A percentile compares a stretch with the other conserved stretches of the same genome.
Evolutionary conservation across 1,140 invertebrate genomes (phyloP).

Genomic region (Drosophila murphyi): DNA sequence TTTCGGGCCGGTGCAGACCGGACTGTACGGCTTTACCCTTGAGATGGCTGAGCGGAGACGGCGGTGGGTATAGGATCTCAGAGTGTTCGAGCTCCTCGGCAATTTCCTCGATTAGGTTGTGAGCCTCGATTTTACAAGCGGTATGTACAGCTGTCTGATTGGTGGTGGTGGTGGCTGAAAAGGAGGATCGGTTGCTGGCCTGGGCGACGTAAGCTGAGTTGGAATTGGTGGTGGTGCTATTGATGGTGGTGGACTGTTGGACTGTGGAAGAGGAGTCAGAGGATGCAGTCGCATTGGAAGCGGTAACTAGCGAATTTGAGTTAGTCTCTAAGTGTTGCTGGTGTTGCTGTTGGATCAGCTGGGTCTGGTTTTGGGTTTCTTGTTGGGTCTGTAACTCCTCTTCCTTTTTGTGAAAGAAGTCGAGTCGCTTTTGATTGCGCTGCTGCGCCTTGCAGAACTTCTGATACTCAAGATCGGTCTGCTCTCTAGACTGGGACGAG

Average conservation of each 20-base stretch:
- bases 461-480: slow-evolving; percentile 70
- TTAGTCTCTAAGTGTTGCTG: slow-evolving; percentile 43
- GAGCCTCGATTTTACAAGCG: slow-evolving; percentile 57
- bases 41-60: slow-evolving; percentile 83
- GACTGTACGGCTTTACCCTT: slow-evolving; percentile 78
- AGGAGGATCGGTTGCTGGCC: slow-evolving; percentile 34
- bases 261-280: slow-evolving; percentile 83
- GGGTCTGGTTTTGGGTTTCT: slow-evolving; percentile 38
- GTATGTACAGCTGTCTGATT: slow-evolving; percentile 41
- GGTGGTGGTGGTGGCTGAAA: slow-evolving; percentile 20
- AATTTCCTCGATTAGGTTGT: slow-evolving; percentile 74
- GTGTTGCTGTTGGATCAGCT: slow-evolving; percentile 18
- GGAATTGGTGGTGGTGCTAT: slow-evolving; percentile 17
- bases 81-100: slow-evolving; percentile 79
- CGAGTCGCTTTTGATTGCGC: slow-evolving; percentile 75
- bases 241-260: slow-evolving; percentile 61
- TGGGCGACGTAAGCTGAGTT: slow-evolving; percentile 41
- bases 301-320: slow-evolving; percentile 44
- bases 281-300: slow-evolving; percentile 71
- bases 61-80: slow-evolving; percentile 74
- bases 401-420: slow-evolving; percentile 79
- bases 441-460: slow-evolving; percentile 76
- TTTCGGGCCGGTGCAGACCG: slow-evolving; percentile 86
- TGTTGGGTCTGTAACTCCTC: slow-evolving; percentile 61
- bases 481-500: slow-evolving; percentile 46